Percentiles rank a stretch among this genome's conserved stretches.
Evolutionary conservation across 2,888 invertebrate species (phyloP).

Genomic region (Philonicus albiceps): DNA sequence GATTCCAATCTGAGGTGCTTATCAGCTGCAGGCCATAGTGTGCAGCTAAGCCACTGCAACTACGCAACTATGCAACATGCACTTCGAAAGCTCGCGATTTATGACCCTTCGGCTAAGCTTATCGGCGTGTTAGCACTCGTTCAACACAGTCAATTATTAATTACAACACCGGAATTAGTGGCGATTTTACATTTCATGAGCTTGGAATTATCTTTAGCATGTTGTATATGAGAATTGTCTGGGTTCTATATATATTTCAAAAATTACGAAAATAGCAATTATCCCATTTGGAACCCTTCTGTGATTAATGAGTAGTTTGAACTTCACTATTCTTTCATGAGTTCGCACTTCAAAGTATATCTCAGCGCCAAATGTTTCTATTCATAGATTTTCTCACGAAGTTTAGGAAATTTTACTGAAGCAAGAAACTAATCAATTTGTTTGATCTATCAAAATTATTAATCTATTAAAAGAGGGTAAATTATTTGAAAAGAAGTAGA

Average conservation of each 20-base stretch:
- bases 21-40: background rate
- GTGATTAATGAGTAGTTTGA: background rate
- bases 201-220: background rate
- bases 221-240: background rate
- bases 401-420: background rate
- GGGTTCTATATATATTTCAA: background rate
- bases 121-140: background rate
- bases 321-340: background rate
- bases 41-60: background rate
- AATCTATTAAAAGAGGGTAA: no score
- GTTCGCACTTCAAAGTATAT: background rate
- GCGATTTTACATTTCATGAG: background rate
- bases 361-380: background rate
- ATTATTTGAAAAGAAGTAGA: background rate
- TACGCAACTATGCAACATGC: background rate
- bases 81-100: background rate
- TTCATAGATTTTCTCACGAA: background rate
- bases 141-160: background rate
- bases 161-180: background rate
- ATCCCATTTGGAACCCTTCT: background rate
- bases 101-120: background rate
- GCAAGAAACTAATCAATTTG: background rate
- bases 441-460: background rate
- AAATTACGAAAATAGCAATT: background rate
- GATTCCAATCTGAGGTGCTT: background rate